These are phyloP conservation scores for Rhodeus uyekii DNA, from an alignment of 2,797 vertebrate species.

Conservation along the genomic window DNA sequence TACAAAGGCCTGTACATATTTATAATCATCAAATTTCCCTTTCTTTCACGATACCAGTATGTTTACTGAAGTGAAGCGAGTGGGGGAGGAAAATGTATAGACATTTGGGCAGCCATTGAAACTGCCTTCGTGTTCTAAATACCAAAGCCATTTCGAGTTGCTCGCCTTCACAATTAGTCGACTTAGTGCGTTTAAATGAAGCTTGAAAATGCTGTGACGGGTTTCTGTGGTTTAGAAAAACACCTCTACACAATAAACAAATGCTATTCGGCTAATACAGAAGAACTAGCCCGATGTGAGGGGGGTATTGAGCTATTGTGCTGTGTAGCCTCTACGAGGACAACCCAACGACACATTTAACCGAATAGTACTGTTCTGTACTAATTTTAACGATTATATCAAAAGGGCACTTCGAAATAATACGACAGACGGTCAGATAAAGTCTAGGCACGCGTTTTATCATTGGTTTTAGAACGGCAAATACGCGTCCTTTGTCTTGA, in stretches of 20 bases:
- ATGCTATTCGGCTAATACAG: constrained; percentile 34
- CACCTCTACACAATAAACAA: not conserved
- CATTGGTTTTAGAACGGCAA: constrained; percentile 44
- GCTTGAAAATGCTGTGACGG: not conserved
- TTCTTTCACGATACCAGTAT: constrained; percentile 12
- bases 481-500: constrained; percentile 78
- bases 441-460: not conserved
- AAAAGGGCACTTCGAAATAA: constrained; percentile 6
- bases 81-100: constrained; percentile 46
- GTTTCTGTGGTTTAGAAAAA: constrained; percentile 13
- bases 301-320: constrained; percentile 76
- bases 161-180: constrained; percentile 45
- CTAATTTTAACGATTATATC: not conserved
- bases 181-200: not conserved
- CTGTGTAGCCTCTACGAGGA: constrained; percentile 42
- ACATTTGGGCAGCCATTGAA: constrained; percentile 48
- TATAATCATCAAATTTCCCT: not conserved
- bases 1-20: not conserved
- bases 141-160: constrained; percentile 24
- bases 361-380: constrained; percentile 43
- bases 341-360: constrained; percentile 50
- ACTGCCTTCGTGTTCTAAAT: constrained; percentile 32
- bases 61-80: constrained; percentile 41
- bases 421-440: not conserved
- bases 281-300: constrained; percentile 34